Evolutionary conservation across 2,888 invertebrate genomes (phyloP), one percentile per base, ranked within the genome.

Genomic region (Agrilus mali): DNA sequence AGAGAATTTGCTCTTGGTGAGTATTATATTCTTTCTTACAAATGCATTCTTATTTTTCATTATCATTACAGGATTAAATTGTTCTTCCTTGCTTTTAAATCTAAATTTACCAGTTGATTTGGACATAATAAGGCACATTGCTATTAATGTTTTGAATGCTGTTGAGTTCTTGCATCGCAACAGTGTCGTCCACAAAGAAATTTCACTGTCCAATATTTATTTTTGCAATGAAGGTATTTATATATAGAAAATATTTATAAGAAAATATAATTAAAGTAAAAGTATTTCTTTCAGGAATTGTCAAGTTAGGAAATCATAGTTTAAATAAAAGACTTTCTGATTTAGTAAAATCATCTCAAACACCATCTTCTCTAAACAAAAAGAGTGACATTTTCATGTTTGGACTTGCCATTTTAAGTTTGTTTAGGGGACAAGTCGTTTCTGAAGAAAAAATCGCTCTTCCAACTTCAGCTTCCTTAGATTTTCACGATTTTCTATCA

Each of bases 101-200:
- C 70, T 72, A 50, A 69, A 69, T 51, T 62, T 73, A 40, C 68
- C 72, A 33, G 58, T 76, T 14, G 72, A 75, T 36, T 59, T 70
- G 7, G 72, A 73, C 44, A 63, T 79, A 42, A 57, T 87, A 7
- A 72, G 81, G 31, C 73, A 76, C 58, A 74, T 89, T 31, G 81
- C 82, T 0, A 69, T 71, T 38, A 86, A 85, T 27, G 74, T 90
- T 22, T 69, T 92, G 4, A 74, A 77, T 41, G 88, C 84, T 12
- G 65, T 93, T 31, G 76, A 78, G 33, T 88, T 80, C 60, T 69
- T 94, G 43, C 93, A 94, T 60, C 74, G 79, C 53, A 83, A 82
- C 48, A 83, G 85, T 50, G 79, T 92, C 2, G 78, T 88, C 13
- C 92, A 94, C 61, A 81, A 82, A 56, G 82, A 87, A 64, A 67